Conservation (phyloP, 2,113 vertebrate species). For the Paradoxurus hermaphroditus region DNA sequence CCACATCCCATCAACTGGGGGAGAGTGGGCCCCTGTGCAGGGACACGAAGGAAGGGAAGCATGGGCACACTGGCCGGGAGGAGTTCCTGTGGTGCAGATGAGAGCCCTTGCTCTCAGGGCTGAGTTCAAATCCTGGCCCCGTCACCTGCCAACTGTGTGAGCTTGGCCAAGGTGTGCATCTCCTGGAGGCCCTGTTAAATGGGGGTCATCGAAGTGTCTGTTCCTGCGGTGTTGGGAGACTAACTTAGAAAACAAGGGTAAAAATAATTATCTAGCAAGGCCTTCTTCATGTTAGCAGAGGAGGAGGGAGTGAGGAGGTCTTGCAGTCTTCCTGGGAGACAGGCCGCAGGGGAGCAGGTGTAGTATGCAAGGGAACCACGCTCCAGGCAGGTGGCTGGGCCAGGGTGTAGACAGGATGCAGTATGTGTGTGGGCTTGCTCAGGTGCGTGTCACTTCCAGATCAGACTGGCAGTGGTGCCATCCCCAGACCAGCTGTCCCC, state of each 20-base stretch:
- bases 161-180: neutral
- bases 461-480: neutral
- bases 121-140: neutral
- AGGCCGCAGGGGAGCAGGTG: neutral
- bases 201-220: neutral
- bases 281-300: neutral
- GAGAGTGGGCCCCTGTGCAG: neutral
- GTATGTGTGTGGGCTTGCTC: neutral
- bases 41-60: neutral
- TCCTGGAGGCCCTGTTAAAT: neutral
- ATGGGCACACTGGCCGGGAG: neutral
- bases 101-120: no score
- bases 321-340: no score
- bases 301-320: neutral
- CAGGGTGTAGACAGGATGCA: neutral
- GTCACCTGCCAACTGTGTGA: neutral
- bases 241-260: neutral
- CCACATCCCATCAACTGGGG: no score
- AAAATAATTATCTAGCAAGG: no score
- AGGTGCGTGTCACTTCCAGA: neutral
- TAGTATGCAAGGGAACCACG: fast-evolving
- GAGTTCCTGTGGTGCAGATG: no score
- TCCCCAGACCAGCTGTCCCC: neutral
- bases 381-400: neutral
- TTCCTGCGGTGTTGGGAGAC: neutral